Percentiles rank a stretch among this genome's conserved stretches.
These are phyloP conservation scores for Zoanthus solanderi DNA, from an alignment of 92 coral and sea anemone species.

Conservation along the genomic window DNA sequence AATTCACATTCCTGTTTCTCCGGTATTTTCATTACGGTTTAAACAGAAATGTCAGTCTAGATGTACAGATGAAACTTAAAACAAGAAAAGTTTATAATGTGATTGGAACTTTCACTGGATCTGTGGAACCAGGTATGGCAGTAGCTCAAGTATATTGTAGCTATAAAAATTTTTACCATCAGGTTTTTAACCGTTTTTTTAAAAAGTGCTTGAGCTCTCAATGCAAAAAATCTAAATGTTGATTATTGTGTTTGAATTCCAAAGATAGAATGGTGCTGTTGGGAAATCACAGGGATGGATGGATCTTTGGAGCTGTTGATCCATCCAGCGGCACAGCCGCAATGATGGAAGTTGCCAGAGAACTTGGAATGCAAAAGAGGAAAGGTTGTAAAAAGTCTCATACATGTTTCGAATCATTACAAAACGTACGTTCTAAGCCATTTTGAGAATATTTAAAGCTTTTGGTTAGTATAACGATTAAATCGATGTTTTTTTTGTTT, in stretches of 20 bases:
- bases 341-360: slow-evolving; percentile 85
- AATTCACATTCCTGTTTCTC: background rate
- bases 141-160: background rate
- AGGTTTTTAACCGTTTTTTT: background rate
- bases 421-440: background rate
- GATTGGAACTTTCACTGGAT: slow-evolving; percentile 70
- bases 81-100: slow-evolving; percentile 73
- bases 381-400: background rate
- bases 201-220: background rate
- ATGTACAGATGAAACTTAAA: slow-evolving; percentile 71
- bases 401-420: background rate
- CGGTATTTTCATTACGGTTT: background rate
- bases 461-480: background rate
- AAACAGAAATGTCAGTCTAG: slow-evolving; percentile 71
- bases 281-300: slow-evolving; percentile 94
- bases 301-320: slow-evolving; percentile 89
- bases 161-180: background rate
- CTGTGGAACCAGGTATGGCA: slow-evolving; percentile 76
- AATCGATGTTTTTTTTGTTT: too few species aligned
- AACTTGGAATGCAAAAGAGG: slow-evolving; percentile 63
- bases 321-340: slow-evolving; percentile 92
- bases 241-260: background rate
- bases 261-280: slow-evolving; percentile 85
- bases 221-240: background rate
- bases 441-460: background rate